Evolutionary conservation across 2,113 vertebrate species (phyloP), one percentile per base, ranked within the genome.

Genomic region (Carlito syrichta): DNA sequence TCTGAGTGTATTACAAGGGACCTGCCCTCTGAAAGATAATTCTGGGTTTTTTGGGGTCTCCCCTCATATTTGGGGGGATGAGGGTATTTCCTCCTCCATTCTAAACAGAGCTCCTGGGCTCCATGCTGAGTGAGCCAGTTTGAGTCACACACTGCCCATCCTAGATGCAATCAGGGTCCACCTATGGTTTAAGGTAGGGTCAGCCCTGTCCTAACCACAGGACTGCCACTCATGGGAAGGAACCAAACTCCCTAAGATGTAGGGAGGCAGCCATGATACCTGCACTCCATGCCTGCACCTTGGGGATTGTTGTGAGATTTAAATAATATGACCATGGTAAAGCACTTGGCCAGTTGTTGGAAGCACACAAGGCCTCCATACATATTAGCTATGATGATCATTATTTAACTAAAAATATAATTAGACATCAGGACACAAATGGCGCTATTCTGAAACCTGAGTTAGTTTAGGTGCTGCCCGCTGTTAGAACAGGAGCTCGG

Each of bases 201-300:
- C 12, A 14, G 17, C 25, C 7, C 14, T 3, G 4, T 45, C 13
- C 43, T 74, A 30, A 19, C 43, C 43, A 32, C 30, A 48, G 43
- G n/a, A 58, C 35, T 16, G 48, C 35, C 2, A 17, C 0, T 1
- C 23, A 14, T 56, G 23, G 73, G 52, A 50, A 58, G 35, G 35
- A 27, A 3, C 0, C 3, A 35, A 13, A 25, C 38, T n/a, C n/a
- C n/a, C n/a, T n/a, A n/a, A n/a, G 35, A 14, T 25, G 23, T 16
- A 23, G 22, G 54, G 52, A 52, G 76, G 50, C 50, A 4, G 35
- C 35, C 6, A 4, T 5, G 13, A 17, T 27, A 25, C 32, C 52
- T n/a, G 40, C 77, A 81, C 12, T n/a, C n/a, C 35, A 81, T 3
- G 40, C 77, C 6, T 14, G 52, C 77, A 16, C 25, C 35, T 52